Conservation (phyloP, 2,888 invertebrate genomes). For the Eupithecia pulchellata region DNA sequence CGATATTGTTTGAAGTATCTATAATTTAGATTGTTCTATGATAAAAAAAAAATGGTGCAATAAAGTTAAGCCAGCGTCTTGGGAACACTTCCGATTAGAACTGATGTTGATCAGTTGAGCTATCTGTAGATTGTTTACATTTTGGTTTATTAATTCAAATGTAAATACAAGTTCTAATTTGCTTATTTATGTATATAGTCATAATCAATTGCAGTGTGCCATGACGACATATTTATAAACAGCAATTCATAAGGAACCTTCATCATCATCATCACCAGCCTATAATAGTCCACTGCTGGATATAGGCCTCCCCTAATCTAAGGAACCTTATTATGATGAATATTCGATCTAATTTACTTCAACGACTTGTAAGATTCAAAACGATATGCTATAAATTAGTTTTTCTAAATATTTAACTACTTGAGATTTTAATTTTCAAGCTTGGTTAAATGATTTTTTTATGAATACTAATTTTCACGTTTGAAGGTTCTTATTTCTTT, state of each 20-base stretch:
- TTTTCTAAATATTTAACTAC: slow-evolving; percentile 50
- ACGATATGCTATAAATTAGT: slow-evolving; percentile 57
- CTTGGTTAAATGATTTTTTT: slow-evolving; percentile 30
- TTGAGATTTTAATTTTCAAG: slow-evolving; percentile 49
- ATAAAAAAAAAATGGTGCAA: too few species aligned
- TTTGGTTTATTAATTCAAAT: too few species aligned
- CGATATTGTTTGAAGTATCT: background rate
- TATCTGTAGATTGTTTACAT: too few species aligned
- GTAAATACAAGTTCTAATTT: too few species aligned
- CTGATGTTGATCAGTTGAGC: too few species aligned
- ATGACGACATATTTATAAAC: slow-evolving; percentile 6
- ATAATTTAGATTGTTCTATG: too few species aligned
- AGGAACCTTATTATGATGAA: slow-evolving; percentile 20
- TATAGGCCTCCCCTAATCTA: too few species aligned
- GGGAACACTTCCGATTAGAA: too few species aligned
- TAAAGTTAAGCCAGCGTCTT: too few species aligned
- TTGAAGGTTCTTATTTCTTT: background rate
- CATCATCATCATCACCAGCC: too few species aligned
- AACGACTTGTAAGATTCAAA: slow-evolving; percentile 41
- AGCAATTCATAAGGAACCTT: slow-evolving; percentile 20
- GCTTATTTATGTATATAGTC: too few species aligned
- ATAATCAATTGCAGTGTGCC: slow-evolving; percentile 22
- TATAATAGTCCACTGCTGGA: too few species aligned
- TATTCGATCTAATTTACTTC: slow-evolving; percentile 36
- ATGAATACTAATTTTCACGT: background rate